A percentile compares a stretch with the other conserved stretches of the same genome.
Evolutionary conservation across 2,888 invertebrate genomes (phyloP).

Genomic region (Philopedon plagiatum): DNA sequence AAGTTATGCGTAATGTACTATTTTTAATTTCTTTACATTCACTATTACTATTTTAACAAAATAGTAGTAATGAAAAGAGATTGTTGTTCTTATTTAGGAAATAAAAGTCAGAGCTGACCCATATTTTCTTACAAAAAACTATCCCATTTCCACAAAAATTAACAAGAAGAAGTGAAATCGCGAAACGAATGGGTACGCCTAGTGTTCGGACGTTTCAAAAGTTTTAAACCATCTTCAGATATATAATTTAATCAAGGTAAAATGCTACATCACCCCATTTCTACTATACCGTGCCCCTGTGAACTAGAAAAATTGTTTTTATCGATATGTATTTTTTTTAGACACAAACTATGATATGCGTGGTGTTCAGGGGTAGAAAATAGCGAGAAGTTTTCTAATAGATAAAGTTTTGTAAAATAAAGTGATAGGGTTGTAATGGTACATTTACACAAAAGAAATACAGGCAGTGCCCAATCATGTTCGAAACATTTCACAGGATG

Average conservation of each 20-base stretch:
- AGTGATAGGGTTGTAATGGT: not conserved
- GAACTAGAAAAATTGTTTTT: conserved; percentile 57
- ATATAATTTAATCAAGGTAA: conserved; percentile 41
- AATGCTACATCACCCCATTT: not conserved
- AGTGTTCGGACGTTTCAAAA: conserved; percentile 65
- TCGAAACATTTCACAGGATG: conserved; percentile 34
- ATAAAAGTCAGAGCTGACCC: too few species aligned
- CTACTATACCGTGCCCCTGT: conserved; percentile 66
- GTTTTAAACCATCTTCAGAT: conserved; percentile 9
- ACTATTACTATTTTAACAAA: too few species aligned
- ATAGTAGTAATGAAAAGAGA: too few species aligned
- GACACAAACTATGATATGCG: conserved; percentile 20
- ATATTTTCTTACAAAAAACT: conserved; percentile 21
- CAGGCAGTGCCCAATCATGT: conserved; percentile 21
- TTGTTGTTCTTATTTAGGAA: too few species aligned
- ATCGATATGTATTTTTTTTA: not conserved
- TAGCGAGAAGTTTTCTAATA: too few species aligned
- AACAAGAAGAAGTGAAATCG: conserved; percentile 43
- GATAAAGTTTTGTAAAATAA: not conserved
- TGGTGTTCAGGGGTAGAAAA: too few species aligned
- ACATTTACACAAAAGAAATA: not conserved
- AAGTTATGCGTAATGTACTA: too few species aligned
- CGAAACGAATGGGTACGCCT: conserved; percentile 65
- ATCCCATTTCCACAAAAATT: not conserved
- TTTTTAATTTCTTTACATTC: too few species aligned